These are phyloP conservation scores for Physella acuta DNA, from an alignment of 1,140 invertebrate genomes.

Conservation along the genomic window DNA sequence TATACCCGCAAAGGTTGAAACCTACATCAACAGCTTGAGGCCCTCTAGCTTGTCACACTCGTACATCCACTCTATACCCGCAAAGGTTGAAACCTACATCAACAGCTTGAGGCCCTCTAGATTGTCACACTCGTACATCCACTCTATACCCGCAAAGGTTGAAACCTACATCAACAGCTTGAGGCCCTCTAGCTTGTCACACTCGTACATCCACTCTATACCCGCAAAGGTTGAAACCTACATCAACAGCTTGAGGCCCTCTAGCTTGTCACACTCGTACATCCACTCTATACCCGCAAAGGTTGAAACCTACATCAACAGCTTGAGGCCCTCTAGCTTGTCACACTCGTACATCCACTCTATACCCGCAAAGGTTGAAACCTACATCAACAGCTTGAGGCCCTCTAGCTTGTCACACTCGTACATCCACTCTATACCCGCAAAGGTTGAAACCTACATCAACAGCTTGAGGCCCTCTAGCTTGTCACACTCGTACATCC, in stretches of 20 bases:
- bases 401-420: conserved; percentile 8
- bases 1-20: no score
- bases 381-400: conserved; percentile 5
- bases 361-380: not conserved
- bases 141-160: not conserved
- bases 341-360: not conserved
- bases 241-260: no score
- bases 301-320: no score
- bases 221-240: not conserved
- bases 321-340: not conserved
- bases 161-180: not conserved
- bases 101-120: not conserved
- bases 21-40: no score
- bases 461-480: conserved; percentile 4
- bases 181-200: not conserved
- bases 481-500: conserved; percentile 5
- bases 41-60: no score
- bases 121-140: not conserved
- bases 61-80: conserved; percentile 1
- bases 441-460: not conserved
- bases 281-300: not conserved
- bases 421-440: not conserved
- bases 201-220: not conserved
- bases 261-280: not conserved
- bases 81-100: not conserved